phyloP scores from a whole-genome alignment of 2,797 vertebrate species.

The Danio choprae region DNA sequence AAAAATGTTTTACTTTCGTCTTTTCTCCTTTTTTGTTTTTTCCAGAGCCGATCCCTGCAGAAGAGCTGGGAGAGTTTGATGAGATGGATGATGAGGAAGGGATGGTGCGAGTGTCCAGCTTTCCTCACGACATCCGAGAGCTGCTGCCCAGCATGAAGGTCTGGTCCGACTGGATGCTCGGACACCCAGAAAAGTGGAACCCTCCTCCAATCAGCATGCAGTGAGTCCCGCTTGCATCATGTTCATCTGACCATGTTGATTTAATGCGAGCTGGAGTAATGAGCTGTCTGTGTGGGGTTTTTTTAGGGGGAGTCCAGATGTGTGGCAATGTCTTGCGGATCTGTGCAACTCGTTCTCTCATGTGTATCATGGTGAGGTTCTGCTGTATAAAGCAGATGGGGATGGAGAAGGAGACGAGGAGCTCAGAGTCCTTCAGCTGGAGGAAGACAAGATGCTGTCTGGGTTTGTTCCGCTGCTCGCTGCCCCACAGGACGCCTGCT shows the following conservation, averaged over 20 bases:
- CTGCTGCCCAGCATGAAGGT: constrained; percentile 95
- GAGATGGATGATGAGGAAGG: constrained; percentile 76
- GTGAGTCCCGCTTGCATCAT: constrained; percentile 59
- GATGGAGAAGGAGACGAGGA: constrained; percentile 86
- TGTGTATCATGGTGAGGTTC: constrained; percentile 93
- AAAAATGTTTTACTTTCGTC: too few relatives aligned
- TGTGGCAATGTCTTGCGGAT: constrained; percentile 93
- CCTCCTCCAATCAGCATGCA: constrained; percentile 88
- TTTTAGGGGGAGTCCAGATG: constrained; percentile 85
- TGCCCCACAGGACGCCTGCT: constrained; percentile 95
- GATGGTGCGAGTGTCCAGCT: constrained; percentile 89
- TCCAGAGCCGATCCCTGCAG: constrained; percentile 73
- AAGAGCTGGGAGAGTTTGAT: constrained; percentile 68
- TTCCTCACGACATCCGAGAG: constrained; percentile 88
- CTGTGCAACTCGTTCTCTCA: constrained; percentile 92
- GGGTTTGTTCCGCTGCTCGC: constrained; percentile 82
- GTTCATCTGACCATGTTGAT: background rate
- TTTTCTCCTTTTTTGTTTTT: background rate
- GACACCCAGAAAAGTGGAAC: constrained; percentile 96
- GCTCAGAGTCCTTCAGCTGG: constrained; percentile 77
- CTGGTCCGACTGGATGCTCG: constrained; percentile 99
- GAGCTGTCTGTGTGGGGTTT: constrained; percentile 1
- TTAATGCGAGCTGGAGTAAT: background rate
- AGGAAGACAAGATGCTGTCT: constrained; percentile 81
- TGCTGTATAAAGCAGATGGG: constrained; percentile 88